Percentiles rank a stretch among this genome's conserved stretches.
Evolutionary conservation across 2,797 vertebrate genomes (phyloP).

Genomic region (Gallinago stenura): DNA sequence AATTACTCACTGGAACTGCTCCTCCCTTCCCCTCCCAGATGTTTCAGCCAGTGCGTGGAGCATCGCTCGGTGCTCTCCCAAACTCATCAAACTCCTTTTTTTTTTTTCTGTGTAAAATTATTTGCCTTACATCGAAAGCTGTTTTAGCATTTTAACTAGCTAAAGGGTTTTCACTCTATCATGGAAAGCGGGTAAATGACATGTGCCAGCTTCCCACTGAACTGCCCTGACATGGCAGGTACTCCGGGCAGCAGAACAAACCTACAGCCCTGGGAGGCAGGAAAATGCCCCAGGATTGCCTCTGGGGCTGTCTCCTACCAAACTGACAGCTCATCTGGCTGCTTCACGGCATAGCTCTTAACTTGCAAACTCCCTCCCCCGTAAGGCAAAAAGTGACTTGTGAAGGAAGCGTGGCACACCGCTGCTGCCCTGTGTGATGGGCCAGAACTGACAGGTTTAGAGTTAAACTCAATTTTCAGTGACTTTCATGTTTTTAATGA

Average conservation of each 20-base stretch:
- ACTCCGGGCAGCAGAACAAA: background rate
- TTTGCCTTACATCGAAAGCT: background rate
- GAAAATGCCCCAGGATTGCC: background rate
- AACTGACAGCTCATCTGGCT: background rate
- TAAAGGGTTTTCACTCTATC: background rate
- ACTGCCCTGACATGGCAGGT: background rate
- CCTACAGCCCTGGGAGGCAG: rapidly evolving
- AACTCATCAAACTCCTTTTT: background rate
- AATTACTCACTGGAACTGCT: background rate
- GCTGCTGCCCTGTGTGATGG: background rate
- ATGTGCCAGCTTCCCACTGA: background rate
- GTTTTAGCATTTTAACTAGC: background rate
- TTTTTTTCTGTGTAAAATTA: background rate
- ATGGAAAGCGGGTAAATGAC: background rate
- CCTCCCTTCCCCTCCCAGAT: background rate
- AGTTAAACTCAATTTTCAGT: background rate
- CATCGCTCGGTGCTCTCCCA: background rate
- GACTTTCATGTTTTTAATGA: background rate
- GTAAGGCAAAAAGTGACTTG: background rate
- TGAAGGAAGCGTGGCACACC: rapidly evolving
- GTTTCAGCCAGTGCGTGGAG: rapidly evolving
- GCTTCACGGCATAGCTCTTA: background rate
- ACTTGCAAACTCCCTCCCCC: rapidly evolving
- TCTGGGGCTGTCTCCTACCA: background rate
- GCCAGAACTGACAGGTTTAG: background rate